Evolutionary conservation across 1,140 invertebrate species (phyloP).

Genomic region (Eumaeus atala): DNA sequence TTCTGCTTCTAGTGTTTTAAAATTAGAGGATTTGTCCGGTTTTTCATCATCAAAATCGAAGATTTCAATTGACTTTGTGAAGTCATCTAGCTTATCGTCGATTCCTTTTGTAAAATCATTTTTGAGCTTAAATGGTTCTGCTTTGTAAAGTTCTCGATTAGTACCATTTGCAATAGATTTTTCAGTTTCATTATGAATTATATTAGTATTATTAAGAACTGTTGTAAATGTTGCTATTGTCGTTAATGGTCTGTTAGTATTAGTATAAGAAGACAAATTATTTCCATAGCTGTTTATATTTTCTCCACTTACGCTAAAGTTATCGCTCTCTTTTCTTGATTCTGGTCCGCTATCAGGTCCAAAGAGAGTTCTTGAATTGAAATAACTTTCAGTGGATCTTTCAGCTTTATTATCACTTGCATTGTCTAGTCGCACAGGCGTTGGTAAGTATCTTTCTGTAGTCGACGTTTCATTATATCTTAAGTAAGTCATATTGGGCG

Average conservation of each 20-base stretch:
- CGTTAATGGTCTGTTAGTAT: conserved; percentile 2
- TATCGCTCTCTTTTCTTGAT: not conserved
- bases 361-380: conserved; percentile 15
- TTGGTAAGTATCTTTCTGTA: conserved; percentile 26
- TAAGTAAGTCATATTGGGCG: conserved; percentile 69
- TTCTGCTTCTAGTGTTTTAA: conserved; percentile 66
- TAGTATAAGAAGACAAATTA: not conserved
- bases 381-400: conserved; percentile 12
- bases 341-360: conserved; percentile 1
- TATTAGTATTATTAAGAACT: not conserved
- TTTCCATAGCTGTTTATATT: not conserved
- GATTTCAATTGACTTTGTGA: conserved; percentile 60
- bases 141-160: conserved; percentile 19
- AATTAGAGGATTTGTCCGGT: conserved; percentile 48
- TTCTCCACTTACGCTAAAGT: not conserved
- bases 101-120: conserved; percentile 53
- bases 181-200: conserved; percentile 26
- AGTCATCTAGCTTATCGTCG: conserved; percentile 65
- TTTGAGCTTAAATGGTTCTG: conserved; percentile 21
- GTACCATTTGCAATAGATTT: conserved; percentile 24
- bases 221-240: conserved; percentile 29
- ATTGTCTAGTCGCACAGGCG: conserved; percentile 16
- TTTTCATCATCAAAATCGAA: conserved; percentile 63
- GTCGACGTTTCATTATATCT: conserved; percentile 58
- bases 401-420: conserved; percentile 14